A percentile compares a stretch with the other conserved stretches of the same genome.
These are phyloP conservation scores for Hydrocynus forskahlii DNA, from an alignment of 2,797 vertebrate genomes.

Conservation along the genomic window DNA sequence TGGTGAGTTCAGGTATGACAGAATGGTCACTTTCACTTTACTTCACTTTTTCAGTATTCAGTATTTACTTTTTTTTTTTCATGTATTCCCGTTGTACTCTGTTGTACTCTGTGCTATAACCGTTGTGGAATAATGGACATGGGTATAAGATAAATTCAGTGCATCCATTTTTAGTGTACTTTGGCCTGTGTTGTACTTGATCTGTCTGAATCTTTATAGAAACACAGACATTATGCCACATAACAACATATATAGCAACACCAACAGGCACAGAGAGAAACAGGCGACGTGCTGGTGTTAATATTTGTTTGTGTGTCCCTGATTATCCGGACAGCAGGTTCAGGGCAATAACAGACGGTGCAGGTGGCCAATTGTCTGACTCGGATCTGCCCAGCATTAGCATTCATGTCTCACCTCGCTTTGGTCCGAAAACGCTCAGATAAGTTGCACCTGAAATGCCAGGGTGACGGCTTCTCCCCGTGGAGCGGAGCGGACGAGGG, in stretches of 20 bases:
- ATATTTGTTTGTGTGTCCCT: conserved; percentile 15
- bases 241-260: neutral
- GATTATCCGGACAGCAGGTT: conserved; percentile 13
- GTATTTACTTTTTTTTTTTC: no score
- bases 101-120: no score
- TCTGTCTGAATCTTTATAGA: neutral
- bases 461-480: conserved; percentile 60
- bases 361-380: conserved; percentile 26
- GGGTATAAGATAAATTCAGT: neutral
- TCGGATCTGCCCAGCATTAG: conserved; percentile 57
- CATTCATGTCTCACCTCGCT: conserved; percentile 52
- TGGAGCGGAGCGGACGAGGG: conserved; percentile 3
- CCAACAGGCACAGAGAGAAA: neutral
- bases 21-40: no score
- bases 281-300: neutral
- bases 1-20: no score
- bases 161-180: neutral
- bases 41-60: no score
- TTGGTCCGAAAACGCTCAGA: conserved; percentile 54
- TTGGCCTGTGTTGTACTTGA: neutral
- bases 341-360: conserved; percentile 28
- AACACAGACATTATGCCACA: neutral
- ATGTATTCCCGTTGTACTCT: no score
- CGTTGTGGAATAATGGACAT: no score
- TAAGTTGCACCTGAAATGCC: conserved; percentile 61